phyloP scores from a whole-genome alignment of 2,113 vertebrate genomes.

The Pollachius pollachius region DNA sequence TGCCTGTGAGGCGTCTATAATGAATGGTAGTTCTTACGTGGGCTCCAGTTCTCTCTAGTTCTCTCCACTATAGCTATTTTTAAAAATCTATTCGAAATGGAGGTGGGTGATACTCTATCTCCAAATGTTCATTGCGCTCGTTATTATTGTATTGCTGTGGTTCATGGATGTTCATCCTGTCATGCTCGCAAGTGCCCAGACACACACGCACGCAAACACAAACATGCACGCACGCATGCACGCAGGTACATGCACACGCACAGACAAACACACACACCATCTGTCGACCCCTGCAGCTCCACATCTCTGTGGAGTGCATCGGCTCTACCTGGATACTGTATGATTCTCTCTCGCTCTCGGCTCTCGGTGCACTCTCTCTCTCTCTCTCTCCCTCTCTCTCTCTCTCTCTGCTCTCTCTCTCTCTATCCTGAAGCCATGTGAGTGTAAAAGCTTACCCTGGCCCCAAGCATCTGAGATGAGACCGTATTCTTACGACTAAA shows the following conservation, averaged over 20 bases:
- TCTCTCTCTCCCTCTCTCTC: neutral
- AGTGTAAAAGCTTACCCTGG: neutral
- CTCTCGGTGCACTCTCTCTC: neutral
- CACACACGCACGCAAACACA: neutral
- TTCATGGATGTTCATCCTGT: slow-evolving; percentile 8
- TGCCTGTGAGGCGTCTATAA: slow-evolving; percentile 40
- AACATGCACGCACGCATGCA: neutral
- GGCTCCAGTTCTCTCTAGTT: slow-evolving; percentile 2
- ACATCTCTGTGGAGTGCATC: slow-evolving; percentile 36
- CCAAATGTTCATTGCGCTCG: too few species aligned
- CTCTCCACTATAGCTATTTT: slow-evolving; percentile 8
- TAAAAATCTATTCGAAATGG: too few species aligned
- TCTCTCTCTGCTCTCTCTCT: slow-evolving; percentile 5
- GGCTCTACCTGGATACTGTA: slow-evolving; percentile 30
- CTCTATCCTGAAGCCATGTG: neutral
- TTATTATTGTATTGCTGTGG: too few species aligned
- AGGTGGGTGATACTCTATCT: too few species aligned
- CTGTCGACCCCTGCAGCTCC: slow-evolving; percentile 36
- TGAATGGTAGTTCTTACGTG: slow-evolving; percentile 34
- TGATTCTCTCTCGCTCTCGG: slow-evolving; percentile 1
- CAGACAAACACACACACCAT: slow-evolving; percentile 5
- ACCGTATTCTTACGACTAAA: too few species aligned
- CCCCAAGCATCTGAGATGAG: neutral
- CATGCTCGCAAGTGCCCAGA: neutral
- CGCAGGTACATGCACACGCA: slow-evolving; percentile 13